These are phyloP conservation scores for Lasioglossum pauxillum DNA, from an alignment of 2,888 invertebrate genomes.

Conservation along the genomic window DNA sequence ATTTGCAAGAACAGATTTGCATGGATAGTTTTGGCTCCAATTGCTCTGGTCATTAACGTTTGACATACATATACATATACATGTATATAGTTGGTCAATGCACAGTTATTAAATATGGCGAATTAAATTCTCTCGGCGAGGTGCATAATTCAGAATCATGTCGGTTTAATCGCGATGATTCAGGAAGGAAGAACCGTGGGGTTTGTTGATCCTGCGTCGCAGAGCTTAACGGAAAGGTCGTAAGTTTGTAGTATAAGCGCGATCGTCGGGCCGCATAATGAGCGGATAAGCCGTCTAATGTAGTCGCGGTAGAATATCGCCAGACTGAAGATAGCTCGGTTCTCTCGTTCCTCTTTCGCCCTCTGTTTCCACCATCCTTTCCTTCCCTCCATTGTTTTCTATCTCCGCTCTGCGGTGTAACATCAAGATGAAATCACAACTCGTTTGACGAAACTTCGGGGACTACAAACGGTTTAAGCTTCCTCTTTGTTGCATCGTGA, in stretches of 20 bases:
- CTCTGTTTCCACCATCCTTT: constrained; percentile 9
- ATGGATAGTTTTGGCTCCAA: background rate
- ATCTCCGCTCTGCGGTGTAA: constrained; percentile 34
- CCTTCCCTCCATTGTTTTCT: constrained; percentile 39
- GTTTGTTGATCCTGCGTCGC: constrained; percentile 52
- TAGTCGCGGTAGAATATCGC: constrained; percentile 72
- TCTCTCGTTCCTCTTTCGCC: constrained; percentile 45
- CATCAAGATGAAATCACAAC: constrained; percentile 60
- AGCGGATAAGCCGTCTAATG: constrained; percentile 76
- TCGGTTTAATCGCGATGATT: constrained; percentile 42
- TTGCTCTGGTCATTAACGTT: background rate
- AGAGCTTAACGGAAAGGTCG: constrained; percentile 56
- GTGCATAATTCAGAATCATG: constrained; percentile 39
- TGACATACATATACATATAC: background rate
- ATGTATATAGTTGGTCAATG: background rate
- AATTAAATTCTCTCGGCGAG: constrained; percentile 38
- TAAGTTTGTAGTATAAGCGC: constrained; percentile 55
- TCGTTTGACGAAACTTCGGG: constrained; percentile 57
- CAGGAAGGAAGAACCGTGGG: constrained; percentile 49
- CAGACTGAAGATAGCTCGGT: constrained; percentile 62
- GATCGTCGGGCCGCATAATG: constrained; percentile 76
- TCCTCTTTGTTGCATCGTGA: background rate
- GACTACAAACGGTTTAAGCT: constrained; percentile 39
- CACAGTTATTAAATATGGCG: constrained; percentile 5
- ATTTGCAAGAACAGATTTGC: too few species aligned